Evolutionary conservation across 2,888 invertebrate species (phyloP).

Genomic region (Pheosia tremula): DNA sequence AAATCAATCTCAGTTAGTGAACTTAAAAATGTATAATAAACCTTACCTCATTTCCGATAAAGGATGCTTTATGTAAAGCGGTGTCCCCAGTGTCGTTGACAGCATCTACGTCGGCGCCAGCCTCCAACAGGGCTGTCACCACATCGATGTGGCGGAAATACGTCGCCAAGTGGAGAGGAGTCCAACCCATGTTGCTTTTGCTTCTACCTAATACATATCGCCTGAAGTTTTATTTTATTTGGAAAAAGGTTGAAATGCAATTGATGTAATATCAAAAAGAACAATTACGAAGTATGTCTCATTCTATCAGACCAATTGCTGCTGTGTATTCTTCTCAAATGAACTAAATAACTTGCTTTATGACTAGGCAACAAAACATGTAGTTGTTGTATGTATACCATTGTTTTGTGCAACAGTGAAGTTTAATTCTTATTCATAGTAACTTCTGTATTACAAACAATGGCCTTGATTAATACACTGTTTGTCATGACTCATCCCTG

Average conservation of each 20-base stretch:
- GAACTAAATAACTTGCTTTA: too few relatives aligned
- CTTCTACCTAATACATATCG: constrained; percentile 73
- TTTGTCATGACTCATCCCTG: not conserved
- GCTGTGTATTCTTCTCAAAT: too few relatives aligned
- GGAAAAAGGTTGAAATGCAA: too few relatives aligned
- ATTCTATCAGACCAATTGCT: too few relatives aligned
- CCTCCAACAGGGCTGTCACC: constrained; percentile 81
- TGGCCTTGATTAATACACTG: constrained; percentile 3
- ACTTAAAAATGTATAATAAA: too few relatives aligned
- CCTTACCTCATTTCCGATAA: constrained; percentile 86
- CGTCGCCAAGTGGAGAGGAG: constrained; percentile 87
- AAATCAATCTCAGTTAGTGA: too few relatives aligned
- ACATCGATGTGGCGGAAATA: constrained; percentile 87
- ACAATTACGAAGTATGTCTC: too few relatives aligned
- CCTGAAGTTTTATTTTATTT: not conserved
- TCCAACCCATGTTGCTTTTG: constrained; percentile 88
- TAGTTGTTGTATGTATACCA: too few relatives aligned
- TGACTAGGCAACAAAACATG: too few relatives aligned
- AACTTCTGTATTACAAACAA: not conserved
- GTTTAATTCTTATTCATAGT: not conserved
- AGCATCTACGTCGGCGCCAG: constrained; percentile 85
- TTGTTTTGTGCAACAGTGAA: too few relatives aligned
- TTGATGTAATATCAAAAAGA: too few relatives aligned
- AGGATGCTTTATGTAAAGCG: constrained; percentile 87
- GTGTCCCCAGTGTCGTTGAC: constrained; percentile 87